Percentiles rank a stretch among this genome's conserved stretches.
Evolutionary conservation across 2,113 vertebrate genomes (phyloP).

Genomic region (Trichomycterus rosablanca): DNA sequence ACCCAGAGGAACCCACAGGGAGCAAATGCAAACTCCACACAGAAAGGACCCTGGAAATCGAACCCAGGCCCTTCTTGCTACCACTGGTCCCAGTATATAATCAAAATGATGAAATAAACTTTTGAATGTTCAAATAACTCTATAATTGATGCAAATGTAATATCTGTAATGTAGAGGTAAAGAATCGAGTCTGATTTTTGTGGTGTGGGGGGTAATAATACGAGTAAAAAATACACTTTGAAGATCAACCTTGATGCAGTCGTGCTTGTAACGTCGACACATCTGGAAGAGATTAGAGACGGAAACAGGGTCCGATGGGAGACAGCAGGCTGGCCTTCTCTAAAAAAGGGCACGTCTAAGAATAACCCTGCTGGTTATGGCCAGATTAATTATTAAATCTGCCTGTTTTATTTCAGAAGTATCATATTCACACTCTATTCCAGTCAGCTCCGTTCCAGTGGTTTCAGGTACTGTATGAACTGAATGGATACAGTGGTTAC

Average conservation of each 20-base stretch:
- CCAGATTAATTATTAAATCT: slow-evolving; percentile 20
- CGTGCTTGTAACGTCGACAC: slow-evolving; percentile 32
- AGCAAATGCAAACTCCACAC: too few relatives aligned
- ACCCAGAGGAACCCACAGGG: too few relatives aligned
- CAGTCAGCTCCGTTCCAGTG: too few relatives aligned
- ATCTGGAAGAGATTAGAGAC: slow-evolving; percentile 44
- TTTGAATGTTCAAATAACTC: background rate
- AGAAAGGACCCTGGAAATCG: too few relatives aligned
- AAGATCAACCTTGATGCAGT: slow-evolving; percentile 16
- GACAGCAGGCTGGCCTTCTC: slow-evolving; percentile 7
- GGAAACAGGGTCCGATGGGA: slow-evolving; percentile 28
- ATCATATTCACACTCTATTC: background rate
- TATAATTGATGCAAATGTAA: too few relatives aligned
- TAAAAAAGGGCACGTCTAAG: slow-evolving; percentile 37
- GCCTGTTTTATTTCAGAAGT: slow-evolving; percentile 14
- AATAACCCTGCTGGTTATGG: slow-evolving; percentile 29
- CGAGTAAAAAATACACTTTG: slow-evolving; percentile 21
- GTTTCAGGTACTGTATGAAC: too few relatives aligned
- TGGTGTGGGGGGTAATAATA: too few relatives aligned
- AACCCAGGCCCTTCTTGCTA: too few relatives aligned
- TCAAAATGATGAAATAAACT: background rate
- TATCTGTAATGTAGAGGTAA: background rate
- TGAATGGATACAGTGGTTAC: too few relatives aligned
- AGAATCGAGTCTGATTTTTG: background rate
- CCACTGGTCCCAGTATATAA: background rate